Base-by-base conservation (phyloP, 2,113 vertebrate species). In the Burhinus bistriatus region DNA sequence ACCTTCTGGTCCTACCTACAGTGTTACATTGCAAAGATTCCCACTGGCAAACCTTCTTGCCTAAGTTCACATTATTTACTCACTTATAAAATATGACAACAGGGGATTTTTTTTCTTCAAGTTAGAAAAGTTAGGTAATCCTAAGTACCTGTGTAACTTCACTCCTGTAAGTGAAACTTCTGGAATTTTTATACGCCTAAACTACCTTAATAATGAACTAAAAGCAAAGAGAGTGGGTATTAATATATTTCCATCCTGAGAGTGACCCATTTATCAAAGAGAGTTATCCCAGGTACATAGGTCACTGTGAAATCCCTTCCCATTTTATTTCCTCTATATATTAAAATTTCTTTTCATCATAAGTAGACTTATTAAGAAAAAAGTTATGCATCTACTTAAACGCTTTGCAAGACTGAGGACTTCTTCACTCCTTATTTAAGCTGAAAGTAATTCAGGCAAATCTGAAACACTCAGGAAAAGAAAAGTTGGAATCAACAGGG, bases 401-500 rank as follows among this genome's bases (percentile, higher is more conserved):
- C 12, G 42, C 20, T 95, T 73, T 89, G 40, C 14, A 73, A 80
- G 54, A 70, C 38, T 77, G 42, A 91, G n/a, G 36, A 82, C 38
- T 23, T 69, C 66, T 87, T 75, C 26, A 49, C 14, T 82, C 29
- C 12, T 5, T 47, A 34, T 93, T 95, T 83, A 86, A 93, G 77
- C 32, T 34, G 30, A 93, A 89, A 94, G 13, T 44, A 87, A 86
- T 88, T 62, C 77, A 94, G 16, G 58, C 51, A 94, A 89, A 82
- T 73, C 66, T 77, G 66, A 96, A 95, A 83, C 49, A 71, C 47
- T 91, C 58, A 47, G 12, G 73, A 92, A 96, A 93, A 89, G 38
- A 89, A 95, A 94, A 93, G 55, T 27, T 87, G 87, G 78, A 91
- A 91, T 65, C 86, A 87, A 86, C 58, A 89, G 93, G 83, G 82